Percentiles rank a stretch among this genome's conserved stretches.
These are phyloP conservation scores for Athene cunicularia DNA, from an alignment of 2,113 vertebrate genomes.

Conservation along the genomic window DNA sequence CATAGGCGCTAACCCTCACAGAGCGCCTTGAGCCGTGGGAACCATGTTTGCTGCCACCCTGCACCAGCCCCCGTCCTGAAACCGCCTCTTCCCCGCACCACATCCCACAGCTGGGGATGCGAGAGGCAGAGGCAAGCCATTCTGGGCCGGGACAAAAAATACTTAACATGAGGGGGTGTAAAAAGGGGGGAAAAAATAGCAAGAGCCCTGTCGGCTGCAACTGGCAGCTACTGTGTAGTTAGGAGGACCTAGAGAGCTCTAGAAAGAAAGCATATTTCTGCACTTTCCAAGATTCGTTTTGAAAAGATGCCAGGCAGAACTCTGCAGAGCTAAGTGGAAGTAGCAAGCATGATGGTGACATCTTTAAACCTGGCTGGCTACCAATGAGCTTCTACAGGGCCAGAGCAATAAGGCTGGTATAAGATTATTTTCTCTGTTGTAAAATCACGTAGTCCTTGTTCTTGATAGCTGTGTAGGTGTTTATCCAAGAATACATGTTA, in stretches of 20 bases:
- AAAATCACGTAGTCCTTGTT: slow-evolving; percentile 38
- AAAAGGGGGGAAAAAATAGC: background rate
- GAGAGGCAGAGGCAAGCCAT: background rate
- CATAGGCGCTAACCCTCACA: accelerated
- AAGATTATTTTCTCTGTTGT: background rate
- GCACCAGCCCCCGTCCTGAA: accelerated
- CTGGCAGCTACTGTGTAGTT: slow-evolving; percentile 17
- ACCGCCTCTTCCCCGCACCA: accelerated
- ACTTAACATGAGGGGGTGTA: background rate
- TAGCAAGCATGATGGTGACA: slow-evolving; percentile 62
- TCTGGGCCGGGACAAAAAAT: background rate
- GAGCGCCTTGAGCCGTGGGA: background rate
- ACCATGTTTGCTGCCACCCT: accelerated
- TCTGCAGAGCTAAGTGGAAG: slow-evolving; percentile 76
- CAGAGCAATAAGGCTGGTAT: background rate
- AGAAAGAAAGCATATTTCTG: slow-evolving; percentile 73
- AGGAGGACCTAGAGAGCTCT: slow-evolving; percentile 49
- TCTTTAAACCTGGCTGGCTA: slow-evolving; percentile 55
- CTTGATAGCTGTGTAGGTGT: slow-evolving; percentile 33
- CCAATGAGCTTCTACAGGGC: slow-evolving; percentile 28
- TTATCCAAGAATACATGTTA: slow-evolving; percentile 44
- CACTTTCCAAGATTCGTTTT: slow-evolving; percentile 76
- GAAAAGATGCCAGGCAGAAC: slow-evolving; percentile 75
- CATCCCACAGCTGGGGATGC: background rate
- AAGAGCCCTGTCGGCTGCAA: background rate